These are phyloP conservation scores for Diuraphis noxia DNA, from an alignment of 1,140 invertebrate species.

Conservation along the genomic window DNA sequence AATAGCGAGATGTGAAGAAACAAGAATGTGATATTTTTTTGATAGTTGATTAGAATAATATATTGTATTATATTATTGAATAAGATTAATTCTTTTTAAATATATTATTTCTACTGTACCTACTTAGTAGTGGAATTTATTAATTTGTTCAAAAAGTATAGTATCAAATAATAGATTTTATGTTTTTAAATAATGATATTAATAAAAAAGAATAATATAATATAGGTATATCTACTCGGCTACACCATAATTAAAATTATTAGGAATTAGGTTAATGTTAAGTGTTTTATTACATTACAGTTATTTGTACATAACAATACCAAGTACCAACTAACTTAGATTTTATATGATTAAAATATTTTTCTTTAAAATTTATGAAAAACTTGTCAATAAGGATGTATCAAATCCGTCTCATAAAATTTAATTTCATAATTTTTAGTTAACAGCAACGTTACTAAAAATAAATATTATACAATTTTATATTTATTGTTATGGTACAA, in stretches of 20 bases:
- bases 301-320: conserved; percentile 38
- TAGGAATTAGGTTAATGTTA: neutral
- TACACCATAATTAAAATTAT: conserved; percentile 14
- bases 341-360: conserved; percentile 7
- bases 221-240: neutral
- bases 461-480: neutral
- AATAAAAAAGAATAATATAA: neutral
- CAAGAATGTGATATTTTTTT: conserved; percentile 47
- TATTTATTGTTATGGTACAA: conserved; percentile 28
- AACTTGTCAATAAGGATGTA: conserved; percentile 1
- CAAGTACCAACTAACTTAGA: conserved; percentile 25
- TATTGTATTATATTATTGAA: neutral
- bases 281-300: conserved; percentile 6
- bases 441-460: neutral
- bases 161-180: neutral
- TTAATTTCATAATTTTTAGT: neutral
- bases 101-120: conserved; percentile 18
- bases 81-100: neutral
- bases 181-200: conserved; percentile 4
- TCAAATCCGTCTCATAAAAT: conserved; percentile 22
- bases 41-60: conserved; percentile 11
- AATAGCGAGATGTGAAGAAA: conserved; percentile 25
- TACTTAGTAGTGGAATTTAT: conserved; percentile 3
- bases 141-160: neutral
- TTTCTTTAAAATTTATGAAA: neutral